A percentile compares a stretch with the other conserved stretches of the same genome.
phyloP scores from a whole-genome alignment of 23 tunicate species.

The Corella eumyota region DNA sequence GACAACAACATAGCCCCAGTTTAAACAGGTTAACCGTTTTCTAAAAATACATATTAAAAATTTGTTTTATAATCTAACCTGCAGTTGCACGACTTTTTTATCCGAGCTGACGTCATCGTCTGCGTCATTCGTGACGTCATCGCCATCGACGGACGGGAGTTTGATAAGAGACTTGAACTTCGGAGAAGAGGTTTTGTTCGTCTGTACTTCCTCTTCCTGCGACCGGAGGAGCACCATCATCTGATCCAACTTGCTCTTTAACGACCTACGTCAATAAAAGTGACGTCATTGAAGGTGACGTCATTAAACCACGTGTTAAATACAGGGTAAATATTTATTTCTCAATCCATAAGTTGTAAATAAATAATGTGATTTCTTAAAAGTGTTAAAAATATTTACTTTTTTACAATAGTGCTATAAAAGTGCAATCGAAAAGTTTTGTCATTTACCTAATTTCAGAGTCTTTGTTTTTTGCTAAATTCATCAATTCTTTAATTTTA shows the following conservation, averaged over 20 bases:
- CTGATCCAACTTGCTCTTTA: conserved; percentile 45
- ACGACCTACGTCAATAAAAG: conserved; percentile 13
- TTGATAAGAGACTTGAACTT: conserved; percentile 15
- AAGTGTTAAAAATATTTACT: too few relatives aligned
- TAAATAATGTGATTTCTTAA: too few relatives aligned
- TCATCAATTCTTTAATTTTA: conserved; percentile 64
- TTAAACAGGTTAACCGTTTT: too few relatives aligned
- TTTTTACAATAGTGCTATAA: too few relatives aligned
- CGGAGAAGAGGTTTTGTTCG: neutral
- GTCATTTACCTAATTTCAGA: conserved; percentile 52
- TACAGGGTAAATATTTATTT: too few relatives aligned
- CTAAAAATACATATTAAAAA: too few relatives aligned
- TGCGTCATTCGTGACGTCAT: neutral
- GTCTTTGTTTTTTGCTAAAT: conserved; percentile 57
- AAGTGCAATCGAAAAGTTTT: too few relatives aligned
- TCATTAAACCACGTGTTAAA: neutral
- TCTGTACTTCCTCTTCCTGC: neutral
- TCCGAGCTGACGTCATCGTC: neutral
- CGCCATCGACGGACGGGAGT: conserved; percentile 6
- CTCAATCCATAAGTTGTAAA: too few relatives aligned
- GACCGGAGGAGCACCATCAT: conserved; percentile 34
- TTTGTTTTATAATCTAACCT: too few relatives aligned
- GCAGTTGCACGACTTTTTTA: neutral
- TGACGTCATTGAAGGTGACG: too few relatives aligned
- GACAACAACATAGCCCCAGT: too few relatives aligned